These are phyloP conservation scores for Aegotheles bennettii DNA, from an alignment of 2,113 vertebrate genomes.

Conservation along the genomic window DNA sequence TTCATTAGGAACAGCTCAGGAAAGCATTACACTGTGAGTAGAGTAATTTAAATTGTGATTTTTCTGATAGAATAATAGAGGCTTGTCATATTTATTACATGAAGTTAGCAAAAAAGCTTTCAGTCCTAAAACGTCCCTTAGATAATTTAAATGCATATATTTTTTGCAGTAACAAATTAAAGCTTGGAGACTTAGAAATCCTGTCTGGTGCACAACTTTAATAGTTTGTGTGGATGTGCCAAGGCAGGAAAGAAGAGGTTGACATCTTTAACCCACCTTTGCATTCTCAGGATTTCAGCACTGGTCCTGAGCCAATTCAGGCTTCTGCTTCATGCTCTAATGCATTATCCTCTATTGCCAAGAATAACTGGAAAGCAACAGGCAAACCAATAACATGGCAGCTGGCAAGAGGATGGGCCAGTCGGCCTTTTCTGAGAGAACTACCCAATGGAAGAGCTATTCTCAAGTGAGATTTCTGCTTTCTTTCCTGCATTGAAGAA, in stretches of 20 bases:
- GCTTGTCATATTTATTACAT: conserved; percentile 53
- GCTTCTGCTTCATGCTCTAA: background rate
- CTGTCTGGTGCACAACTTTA: background rate
- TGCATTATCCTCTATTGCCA: background rate
- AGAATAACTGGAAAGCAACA: background rate
- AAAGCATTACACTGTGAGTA: conserved; percentile 28
- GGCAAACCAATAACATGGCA: background rate
- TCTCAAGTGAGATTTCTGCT: background rate
- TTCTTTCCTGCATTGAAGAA: background rate
- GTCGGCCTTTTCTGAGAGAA: background rate
- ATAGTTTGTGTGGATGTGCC: background rate
- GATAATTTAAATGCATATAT: background rate
- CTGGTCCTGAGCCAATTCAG: background rate
- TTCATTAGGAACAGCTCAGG: conserved; percentile 57
- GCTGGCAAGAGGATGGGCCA: background rate
- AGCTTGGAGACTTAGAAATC: background rate
- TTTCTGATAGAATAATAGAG: conserved; percentile 28
- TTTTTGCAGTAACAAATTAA: conserved; percentile 9
- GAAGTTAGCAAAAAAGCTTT: conserved; percentile 34
- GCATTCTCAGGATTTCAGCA: background rate
- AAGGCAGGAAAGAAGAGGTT: background rate
- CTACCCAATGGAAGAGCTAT: background rate
- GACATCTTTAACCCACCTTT: background rate
- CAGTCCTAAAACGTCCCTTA: background rate
- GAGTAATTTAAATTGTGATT: conserved; percentile 57